phyloP scores from a whole-genome alignment of 1,140 invertebrate species.

The Pentalonia nigronervosa region DNA sequence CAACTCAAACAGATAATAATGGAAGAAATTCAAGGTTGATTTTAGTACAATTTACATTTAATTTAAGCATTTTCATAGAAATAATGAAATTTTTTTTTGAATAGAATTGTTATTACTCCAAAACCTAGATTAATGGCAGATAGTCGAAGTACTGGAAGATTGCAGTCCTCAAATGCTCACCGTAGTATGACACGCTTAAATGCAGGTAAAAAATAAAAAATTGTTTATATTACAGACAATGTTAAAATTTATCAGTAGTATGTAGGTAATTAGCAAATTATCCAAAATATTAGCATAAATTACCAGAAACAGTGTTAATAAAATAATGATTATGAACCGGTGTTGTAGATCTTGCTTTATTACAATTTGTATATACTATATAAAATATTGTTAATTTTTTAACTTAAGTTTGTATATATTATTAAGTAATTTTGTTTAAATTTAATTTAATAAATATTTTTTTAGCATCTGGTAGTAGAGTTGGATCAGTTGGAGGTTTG shows the following conservation, averaged over 20 bases:
- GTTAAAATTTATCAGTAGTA: too few relatives aligned
- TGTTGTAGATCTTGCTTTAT: too few relatives aligned
- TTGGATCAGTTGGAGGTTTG: slow-evolving; percentile 76
- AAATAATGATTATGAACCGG: background rate
- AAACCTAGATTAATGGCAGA: slow-evolving; percentile 66
- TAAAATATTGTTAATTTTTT: too few relatives aligned
- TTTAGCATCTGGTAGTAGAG: slow-evolving; percentile 62
- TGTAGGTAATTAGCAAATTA: too few relatives aligned
- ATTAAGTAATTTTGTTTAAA: background rate
- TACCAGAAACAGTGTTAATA: background rate
- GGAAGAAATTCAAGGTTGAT: slow-evolving; percentile 41
- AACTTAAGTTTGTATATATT: background rate
- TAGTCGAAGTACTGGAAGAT: slow-evolving; percentile 73
- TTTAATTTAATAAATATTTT: slow-evolving; percentile 62
- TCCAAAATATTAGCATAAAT: background rate
- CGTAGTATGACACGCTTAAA: slow-evolving; percentile 78
- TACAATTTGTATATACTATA: too few relatives aligned
- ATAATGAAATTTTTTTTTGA: slow-evolving; percentile 31
- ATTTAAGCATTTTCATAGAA: background rate
- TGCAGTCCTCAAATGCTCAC: slow-evolving; percentile 74
- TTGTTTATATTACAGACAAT: too few relatives aligned
- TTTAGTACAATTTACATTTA: background rate
- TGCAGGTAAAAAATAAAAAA: slow-evolving; percentile 64
- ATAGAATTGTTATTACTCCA: slow-evolving; percentile 61
- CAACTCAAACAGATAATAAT: slow-evolving; percentile 50